A percentile compares a stretch with the other conserved stretches of the same genome.
Conservation (phyloP, 2,113 vertebrate genomes). For the Pelecanus crispus region DNA sequence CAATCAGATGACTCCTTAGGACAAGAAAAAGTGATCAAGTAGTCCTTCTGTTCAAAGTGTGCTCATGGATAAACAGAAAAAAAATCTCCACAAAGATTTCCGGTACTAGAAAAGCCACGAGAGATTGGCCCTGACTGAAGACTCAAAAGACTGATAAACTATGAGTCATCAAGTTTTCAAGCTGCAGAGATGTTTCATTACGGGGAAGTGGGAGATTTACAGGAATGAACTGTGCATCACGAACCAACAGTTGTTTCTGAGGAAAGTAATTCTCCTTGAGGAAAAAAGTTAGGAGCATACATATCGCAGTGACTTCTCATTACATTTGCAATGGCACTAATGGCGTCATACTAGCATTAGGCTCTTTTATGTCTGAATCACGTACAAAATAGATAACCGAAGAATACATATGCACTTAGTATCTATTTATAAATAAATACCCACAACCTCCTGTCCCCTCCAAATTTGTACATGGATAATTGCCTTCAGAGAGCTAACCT, state of each 20-base stretch:
- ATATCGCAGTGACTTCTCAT: not conserved
- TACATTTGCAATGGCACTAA: not conserved
- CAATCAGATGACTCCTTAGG: not conserved
- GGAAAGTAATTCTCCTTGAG: not conserved
- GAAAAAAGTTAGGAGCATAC: not conserved
- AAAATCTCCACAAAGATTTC: not conserved
- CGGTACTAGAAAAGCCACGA: not conserved
- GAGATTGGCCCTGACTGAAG: not conserved
- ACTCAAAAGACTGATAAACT: slow-evolving; percentile 28
- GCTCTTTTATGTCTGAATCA: not conserved
- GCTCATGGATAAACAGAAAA: not conserved
- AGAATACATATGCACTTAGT: rapidly evolving
- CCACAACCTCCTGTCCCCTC: not conserved
- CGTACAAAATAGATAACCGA: not conserved
- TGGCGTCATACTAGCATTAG: not conserved
- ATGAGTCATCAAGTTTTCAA: slow-evolving; percentile 51
- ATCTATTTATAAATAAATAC: not conserved
- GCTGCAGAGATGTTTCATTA: not conserved
- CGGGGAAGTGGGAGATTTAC: not conserved
- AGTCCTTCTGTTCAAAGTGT: not conserved
- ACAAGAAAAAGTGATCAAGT: not conserved
- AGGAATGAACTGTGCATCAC: not conserved
- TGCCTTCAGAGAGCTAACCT: not conserved
- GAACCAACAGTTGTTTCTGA: not conserved
- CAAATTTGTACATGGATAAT: not conserved